Conservation (phyloP, 1,140 invertebrate species). For the Adelges cooleyi region DNA sequence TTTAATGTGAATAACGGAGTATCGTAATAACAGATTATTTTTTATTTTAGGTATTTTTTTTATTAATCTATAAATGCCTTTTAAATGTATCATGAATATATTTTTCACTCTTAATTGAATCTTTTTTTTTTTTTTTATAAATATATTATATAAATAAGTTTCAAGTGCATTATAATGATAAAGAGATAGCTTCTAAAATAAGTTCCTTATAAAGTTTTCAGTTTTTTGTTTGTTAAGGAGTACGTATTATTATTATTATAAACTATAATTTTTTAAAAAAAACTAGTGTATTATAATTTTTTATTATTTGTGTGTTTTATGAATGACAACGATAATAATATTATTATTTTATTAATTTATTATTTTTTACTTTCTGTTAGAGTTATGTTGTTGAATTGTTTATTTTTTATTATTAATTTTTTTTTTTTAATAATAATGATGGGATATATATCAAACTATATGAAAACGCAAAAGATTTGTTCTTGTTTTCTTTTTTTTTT, state of each 20-base stretch:
- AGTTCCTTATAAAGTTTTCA: slow-evolving; percentile 21
- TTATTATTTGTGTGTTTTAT: slow-evolving; percentile 16
- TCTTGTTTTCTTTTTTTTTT: background rate
- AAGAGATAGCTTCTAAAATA: slow-evolving; percentile 22
- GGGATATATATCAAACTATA: background rate
- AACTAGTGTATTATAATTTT: background rate
- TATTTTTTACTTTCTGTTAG: slow-evolving; percentile 20
- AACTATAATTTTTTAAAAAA: background rate
- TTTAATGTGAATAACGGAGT: background rate
- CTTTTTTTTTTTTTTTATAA: slow-evolving; percentile 3
- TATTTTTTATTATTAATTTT: slow-evolving; percentile 12
- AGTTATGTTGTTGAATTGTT: slow-evolving; percentile 26
- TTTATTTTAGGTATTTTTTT: background rate
- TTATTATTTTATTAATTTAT: slow-evolving; percentile 23
- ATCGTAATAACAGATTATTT: slow-evolving; percentile 4
- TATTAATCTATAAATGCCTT: too few species aligned
- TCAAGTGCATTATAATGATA: background rate
- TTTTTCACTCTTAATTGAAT: slow-evolving; percentile 17
- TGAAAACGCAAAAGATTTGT: background rate
- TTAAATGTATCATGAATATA: background rate
- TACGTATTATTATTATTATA: background rate
- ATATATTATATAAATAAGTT: background rate
- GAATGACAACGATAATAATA: background rate
- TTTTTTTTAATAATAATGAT: slow-evolving; percentile 27
- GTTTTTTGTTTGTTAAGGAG: background rate